These are phyloP conservation scores for Geopemphigus sp. DNA, from an alignment of 1,140 invertebrate genomes.

Conservation along the genomic window DNA sequence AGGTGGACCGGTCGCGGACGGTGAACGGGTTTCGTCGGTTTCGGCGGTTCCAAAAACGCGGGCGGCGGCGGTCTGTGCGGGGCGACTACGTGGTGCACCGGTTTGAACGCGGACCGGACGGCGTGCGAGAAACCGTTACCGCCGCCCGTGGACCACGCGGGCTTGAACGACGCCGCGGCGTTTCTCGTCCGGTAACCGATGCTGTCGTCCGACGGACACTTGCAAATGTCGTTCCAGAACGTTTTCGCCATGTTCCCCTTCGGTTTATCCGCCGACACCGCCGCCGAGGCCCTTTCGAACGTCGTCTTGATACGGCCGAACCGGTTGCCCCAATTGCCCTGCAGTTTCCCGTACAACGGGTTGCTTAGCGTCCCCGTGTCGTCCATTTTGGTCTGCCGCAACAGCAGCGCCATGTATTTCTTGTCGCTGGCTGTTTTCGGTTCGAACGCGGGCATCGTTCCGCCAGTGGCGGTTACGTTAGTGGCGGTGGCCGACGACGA, in stretches of 20 bases:
- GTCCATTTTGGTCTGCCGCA: constrained; percentile 61
- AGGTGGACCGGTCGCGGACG: not conserved
- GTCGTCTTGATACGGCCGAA: constrained; percentile 83
- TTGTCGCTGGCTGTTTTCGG: constrained; percentile 80
- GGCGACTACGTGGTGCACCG: constrained; percentile 57
- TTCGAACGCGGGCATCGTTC: constrained; percentile 64
- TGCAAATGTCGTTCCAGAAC: constrained; percentile 56
- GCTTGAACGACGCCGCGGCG: constrained; percentile 53
- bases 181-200: not conserved
- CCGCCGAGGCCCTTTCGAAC: constrained; percentile 63
- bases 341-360: constrained; percentile 52
- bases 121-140: constrained; percentile 66
- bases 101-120: constrained; percentile 69
- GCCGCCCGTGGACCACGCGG: constrained; percentile 56
- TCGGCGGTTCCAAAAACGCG: not conserved
- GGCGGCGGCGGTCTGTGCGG: not conserved
- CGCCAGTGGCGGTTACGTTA: too few species aligned
- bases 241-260: constrained; percentile 51
- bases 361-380: constrained; percentile 52
- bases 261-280: not conserved
- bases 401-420: constrained; percentile 79
- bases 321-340: constrained; percentile 68
- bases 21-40: not conserved
- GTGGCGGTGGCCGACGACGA: too few species aligned
- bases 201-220: constrained; percentile 56